A percentile compares a stretch with the other conserved stretches of the same genome.
phyloP scores from a whole-genome alignment of 2,888 invertebrate species.

The Protophormia terraenovae region DNA sequence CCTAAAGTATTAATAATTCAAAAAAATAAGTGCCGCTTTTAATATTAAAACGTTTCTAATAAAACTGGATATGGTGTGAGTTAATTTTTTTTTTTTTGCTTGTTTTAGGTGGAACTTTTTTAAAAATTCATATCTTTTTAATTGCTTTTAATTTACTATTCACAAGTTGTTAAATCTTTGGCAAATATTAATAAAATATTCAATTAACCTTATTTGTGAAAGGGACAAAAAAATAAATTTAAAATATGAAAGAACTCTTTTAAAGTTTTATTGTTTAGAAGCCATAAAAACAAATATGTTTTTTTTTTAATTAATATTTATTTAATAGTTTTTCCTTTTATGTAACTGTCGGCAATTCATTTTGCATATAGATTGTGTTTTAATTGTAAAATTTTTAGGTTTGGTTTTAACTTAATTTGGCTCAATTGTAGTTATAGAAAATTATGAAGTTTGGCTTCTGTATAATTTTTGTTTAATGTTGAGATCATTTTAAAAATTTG shows the following conservation, averaged over 20 bases:
- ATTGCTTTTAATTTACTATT: constrained; percentile 3
- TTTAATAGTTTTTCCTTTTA: neutral
- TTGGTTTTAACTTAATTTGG: neutral
- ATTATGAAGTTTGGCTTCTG: too few species aligned
- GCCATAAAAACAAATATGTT: neutral
- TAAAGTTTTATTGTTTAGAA: neutral
- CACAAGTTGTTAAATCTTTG: neutral
- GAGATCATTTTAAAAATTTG: too few species aligned
- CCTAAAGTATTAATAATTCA: neutral
- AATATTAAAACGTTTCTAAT: neutral
- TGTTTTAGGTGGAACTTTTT: neutral
- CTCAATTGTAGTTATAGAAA: neutral
- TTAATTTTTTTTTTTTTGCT: neutral
- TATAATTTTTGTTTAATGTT: too few species aligned
- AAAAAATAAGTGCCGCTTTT: neutral
- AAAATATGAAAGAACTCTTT: neutral
- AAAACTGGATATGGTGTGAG: neutral
- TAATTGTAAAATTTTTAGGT: neutral
- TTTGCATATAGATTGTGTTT: neutral
- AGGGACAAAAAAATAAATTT: neutral
- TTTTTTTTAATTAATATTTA: neutral
- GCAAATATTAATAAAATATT: neutral
- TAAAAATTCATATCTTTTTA: neutral
- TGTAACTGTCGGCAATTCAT: neutral
- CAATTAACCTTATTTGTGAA: neutral